Conservation (phyloP, 2,113 vertebrate genomes). For the Nyctibius bracteatus region DNA sequence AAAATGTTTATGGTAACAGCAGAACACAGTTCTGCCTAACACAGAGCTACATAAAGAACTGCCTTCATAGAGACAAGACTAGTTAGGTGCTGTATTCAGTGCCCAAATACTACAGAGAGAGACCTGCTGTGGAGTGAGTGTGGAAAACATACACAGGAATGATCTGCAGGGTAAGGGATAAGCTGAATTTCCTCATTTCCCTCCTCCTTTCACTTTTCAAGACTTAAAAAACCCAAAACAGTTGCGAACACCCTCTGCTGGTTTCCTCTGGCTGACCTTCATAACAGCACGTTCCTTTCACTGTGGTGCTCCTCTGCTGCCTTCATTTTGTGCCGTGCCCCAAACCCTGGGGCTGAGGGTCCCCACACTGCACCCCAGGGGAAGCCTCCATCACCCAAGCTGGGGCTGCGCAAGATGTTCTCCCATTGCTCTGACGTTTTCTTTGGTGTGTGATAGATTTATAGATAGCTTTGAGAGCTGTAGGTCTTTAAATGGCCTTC, state of each 20-base stretch:
- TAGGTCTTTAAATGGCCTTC: background rate
- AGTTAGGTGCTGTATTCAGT: background rate
- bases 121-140: background rate
- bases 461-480: background rate
- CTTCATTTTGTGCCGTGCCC: background rate
- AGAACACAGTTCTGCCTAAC: background rate
- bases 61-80: background rate
- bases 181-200: background rate
- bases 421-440: background rate
- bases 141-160: background rate
- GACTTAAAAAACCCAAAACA: background rate
- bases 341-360: background rate
- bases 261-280: background rate
- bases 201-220: background rate
- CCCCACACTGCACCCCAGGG: background rate
- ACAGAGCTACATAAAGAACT: background rate
- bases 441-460: background rate
- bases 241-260: background rate
- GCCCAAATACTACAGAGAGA: background rate
- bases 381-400: fast-evolving
- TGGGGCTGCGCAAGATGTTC: background rate
- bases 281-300: background rate
- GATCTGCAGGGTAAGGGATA: background rate
- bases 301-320: background rate
- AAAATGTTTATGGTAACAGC: background rate